A percentile compares a stretch with the other conserved stretches of the same genome.
phyloP scores from a whole-genome alignment of 2,888 invertebrate species.

The Conistra vaccinii region DNA sequence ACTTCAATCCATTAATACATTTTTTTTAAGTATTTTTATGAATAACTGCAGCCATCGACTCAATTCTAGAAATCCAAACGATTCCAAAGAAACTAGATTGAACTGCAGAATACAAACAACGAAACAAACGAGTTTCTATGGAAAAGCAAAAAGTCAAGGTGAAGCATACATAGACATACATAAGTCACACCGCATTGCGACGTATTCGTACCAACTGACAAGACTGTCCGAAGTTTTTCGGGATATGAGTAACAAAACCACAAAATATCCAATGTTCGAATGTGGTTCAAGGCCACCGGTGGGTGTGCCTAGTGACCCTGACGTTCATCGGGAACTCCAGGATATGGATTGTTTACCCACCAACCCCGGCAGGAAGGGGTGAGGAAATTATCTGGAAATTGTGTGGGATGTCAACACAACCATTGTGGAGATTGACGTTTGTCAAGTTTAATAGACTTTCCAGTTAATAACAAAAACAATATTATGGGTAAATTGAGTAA shows the following conservation, averaged over 20 bases:
- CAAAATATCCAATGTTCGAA: slow-evolving; percentile 39
- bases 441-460: not conserved
- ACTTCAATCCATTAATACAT: not conserved
- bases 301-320: slow-evolving; percentile 60
- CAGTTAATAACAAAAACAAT: slow-evolving; percentile 7
- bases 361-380: slow-evolving; percentile 46
- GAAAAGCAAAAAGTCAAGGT: slow-evolving; percentile 22
- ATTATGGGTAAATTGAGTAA: not conserved
- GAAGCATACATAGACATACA: slow-evolving; percentile 14
- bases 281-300: slow-evolving; percentile 52
- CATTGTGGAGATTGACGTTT: not conserved
- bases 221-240: slow-evolving; percentile 29
- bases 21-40: not conserved
- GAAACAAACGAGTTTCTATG: not conserved
- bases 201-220: slow-evolving; percentile 27
- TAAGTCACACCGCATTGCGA: slow-evolving; percentile 36
- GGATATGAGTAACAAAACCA: slow-evolving; percentile 26
- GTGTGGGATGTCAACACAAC: slow-evolving; percentile 25
- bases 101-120: slow-evolving; percentile 4
- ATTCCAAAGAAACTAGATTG: slow-evolving; percentile 10
- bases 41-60: not conserved
- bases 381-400: slow-evolving; percentile 37
- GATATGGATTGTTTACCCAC: slow-evolving; percentile 65
- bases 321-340: slow-evolving; percentile 61
- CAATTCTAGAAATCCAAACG: not conserved